Evolutionary conservation across 2,113 vertebrate species (phyloP), one percentile per base, ranked within the genome.

Genomic region (Caranx ignobilis): DNA sequence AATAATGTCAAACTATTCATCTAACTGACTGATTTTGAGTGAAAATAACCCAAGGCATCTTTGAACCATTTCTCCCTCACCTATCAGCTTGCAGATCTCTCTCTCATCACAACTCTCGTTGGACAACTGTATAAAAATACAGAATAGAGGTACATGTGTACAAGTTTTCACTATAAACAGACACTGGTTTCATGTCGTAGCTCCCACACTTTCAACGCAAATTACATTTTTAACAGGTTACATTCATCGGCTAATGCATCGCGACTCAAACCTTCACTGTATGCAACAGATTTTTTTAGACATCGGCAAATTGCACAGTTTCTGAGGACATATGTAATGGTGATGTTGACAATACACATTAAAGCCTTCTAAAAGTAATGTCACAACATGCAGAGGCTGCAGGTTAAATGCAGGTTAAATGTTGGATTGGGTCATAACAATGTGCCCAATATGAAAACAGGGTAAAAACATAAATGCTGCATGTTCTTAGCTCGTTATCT

Each of bases 301-400:
- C 4, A 5, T 5, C 3, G 4, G 35, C 35, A 37, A 7, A 37
- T 37, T 37, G 35, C 35, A 4, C 6, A 5, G 7, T 37, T 37
- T 39, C 13, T 52, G 16, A 52, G 19, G 47, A 19, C 39, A 50
- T 75, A 39, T 31, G 3, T 37, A 7, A 4, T 37, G 4, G 7
- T 37, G 35, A 37, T 37, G 35, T 5, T 80, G 34, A 79, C 71
- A 43, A 59, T 79, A 19, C 45, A 45, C 45, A 72, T 74, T 54
- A 77, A 79, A 82, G 6, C 18, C 16, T 21, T 7, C 39, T 13
- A 45, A 60, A 52, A 75, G 54, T 47, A 31, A 56, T 34, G 31
- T 48, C n/a, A 67, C 37, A 67, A 54, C 10, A n/a, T 5, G 6
- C 6, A 75, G 21, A 19, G 12, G 16, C 43, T 61, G 68, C 34